Base-by-base conservation (phyloP, 2,888 invertebrate species). In the Embidobia sp. region DNA sequence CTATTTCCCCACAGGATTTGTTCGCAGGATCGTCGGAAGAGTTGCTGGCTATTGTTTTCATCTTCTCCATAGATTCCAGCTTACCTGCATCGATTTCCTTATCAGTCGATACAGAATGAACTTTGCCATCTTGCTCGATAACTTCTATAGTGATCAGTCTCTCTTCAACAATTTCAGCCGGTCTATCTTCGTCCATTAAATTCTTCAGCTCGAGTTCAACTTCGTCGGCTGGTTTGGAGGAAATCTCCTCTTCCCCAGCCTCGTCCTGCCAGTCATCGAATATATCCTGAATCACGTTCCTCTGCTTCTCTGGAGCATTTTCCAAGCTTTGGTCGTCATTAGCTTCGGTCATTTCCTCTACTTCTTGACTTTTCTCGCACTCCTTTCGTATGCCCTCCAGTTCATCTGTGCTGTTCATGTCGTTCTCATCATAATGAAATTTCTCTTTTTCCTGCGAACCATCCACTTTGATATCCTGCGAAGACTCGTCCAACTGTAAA, bases 191-290 rank as follows among this genome's bases (percentile, higher is more conserved):
- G 19, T 87, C 85, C 13, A 88, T 55, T 8, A 88, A 77, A 70
- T 80, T 86, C 63, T 88, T 85, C 26, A 88, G 63, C 48, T 88
- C 85, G 46, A 86, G 80, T 63, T 88, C 88, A 0, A 88, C 88
- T 0, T 84, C 79, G 19, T 88, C 88, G 1, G 85, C 83, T 0
- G 77, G 51, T 29, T 83, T 84, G 1, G 49, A 10, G 22, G 37
- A 5, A 11, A 53, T 13, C 19, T 79, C 79, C 10, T 79, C 88
- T 3, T 89, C 89, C 0, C 72, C 73, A 77, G 86, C 86, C 42
- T 89, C 89, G 35, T 86, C 89, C 4, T 83, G 84, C 89, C 89
- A 89, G 55, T 89, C 89, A 42, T 89, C 88, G 66, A 88, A 88
- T 5, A 89, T 89, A 57, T 88, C 88, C 66, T 89, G 87, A 57